Evolutionary conservation across 1,140 invertebrate genomes (phyloP).

Genomic region (Spodoptera litura): DNA sequence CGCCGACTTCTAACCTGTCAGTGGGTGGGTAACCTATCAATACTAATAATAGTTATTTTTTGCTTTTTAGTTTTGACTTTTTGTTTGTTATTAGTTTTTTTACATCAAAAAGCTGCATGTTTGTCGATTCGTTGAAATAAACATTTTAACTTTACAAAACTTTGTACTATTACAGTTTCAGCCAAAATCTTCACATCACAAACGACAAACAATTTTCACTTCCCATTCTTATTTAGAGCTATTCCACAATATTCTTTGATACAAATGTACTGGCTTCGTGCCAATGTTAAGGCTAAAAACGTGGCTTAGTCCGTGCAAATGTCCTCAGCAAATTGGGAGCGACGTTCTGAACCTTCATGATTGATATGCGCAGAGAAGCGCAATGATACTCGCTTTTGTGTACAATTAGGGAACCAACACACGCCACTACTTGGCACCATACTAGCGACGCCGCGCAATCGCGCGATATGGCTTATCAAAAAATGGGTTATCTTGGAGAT

Average conservation of each 20-base stretch:
- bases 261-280: conserved; percentile 40
- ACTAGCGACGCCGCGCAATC: too few species aligned
- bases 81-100: too few species aligned
- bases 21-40: too few species aligned
- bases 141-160: neutral
- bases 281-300: conserved; percentile 34
- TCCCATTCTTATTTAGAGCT: conserved; percentile 21
- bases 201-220: conserved; percentile 33
- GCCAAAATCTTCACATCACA: neutral
- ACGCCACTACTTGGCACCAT: too few species aligned
- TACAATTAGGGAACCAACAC: neutral
- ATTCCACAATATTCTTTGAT: conserved; percentile 28
- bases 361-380: conserved; percentile 19
- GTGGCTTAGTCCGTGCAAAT: conserved; percentile 41
- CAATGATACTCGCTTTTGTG: conserved; percentile 27
- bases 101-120: too few species aligned
- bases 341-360: conserved; percentile 27
- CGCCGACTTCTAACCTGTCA: too few species aligned
- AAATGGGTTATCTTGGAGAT: too few species aligned
- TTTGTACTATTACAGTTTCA: neutral
- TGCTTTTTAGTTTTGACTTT: too few species aligned
- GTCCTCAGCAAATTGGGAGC: conserved; percentile 36
- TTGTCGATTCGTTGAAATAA: too few species aligned
- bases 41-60: too few species aligned
- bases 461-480: too few species aligned